Evolutionary conservation across 2,797 vertebrate species (phyloP).

Genomic region (Betta splendens): DNA sequence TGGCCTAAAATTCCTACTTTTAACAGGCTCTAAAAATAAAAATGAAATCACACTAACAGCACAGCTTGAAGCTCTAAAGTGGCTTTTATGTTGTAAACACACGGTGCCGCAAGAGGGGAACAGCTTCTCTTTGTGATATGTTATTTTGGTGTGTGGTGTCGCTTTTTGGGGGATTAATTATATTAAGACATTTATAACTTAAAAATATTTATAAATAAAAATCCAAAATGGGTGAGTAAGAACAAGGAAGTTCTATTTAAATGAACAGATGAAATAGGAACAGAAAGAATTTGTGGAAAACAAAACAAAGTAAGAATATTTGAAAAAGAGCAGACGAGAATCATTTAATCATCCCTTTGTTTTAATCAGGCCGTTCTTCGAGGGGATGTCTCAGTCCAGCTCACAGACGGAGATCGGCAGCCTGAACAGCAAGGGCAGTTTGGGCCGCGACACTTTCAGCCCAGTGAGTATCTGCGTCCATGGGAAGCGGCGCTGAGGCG

Average conservation of each 20-base stretch:
- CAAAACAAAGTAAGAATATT: not conserved
- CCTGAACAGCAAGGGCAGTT: conserved; percentile 96
- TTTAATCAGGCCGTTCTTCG: conserved; percentile 92
- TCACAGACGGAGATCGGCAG: conserved; percentile 99
- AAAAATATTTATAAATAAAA: too few relatives aligned
- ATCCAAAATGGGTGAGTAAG: too few relatives aligned
- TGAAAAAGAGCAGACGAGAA: too few relatives aligned
- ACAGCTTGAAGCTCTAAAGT: not conserved
- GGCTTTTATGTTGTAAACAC: not conserved
- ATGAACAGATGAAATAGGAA: too few relatives aligned
- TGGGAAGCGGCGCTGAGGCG: conserved; percentile 5
- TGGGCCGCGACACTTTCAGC: conserved; percentile 90
- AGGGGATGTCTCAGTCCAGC: conserved; percentile 99
- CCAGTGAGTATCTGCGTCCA: conserved; percentile 86
- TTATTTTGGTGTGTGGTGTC: too few relatives aligned
- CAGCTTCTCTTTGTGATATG: too few relatives aligned
- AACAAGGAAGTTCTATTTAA: too few relatives aligned
- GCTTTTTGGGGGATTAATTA: too few relatives aligned
- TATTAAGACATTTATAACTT: too few relatives aligned
- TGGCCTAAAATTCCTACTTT: not conserved
- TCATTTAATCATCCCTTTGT: not conserved
- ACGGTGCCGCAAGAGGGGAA: too few relatives aligned
- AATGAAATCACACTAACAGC: not conserved
- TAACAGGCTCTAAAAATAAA: not conserved
- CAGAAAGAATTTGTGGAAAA: too few relatives aligned